These are phyloP conservation scores for Odontesthes bonariensis DNA, from an alignment of 2,113 vertebrate genomes.

Conservation along the genomic window DNA sequence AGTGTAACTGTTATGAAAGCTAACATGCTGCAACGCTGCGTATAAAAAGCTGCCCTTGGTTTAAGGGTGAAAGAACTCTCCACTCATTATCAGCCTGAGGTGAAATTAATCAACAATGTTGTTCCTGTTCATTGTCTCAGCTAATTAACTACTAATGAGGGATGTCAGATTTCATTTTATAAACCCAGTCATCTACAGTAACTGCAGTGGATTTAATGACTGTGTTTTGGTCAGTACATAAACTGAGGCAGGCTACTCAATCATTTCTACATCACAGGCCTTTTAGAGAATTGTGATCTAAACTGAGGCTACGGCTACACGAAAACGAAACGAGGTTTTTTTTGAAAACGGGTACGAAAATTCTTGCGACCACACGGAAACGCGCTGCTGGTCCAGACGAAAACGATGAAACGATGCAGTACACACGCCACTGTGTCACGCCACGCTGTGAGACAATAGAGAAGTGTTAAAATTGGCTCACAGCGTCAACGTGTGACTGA, in stretches of 20 bases:
- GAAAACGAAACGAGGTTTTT: too few species aligned
- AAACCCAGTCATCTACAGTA: conserved; percentile 9
- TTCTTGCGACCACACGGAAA: too few species aligned
- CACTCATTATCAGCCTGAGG: conserved; percentile 27
- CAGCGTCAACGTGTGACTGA: too few species aligned
- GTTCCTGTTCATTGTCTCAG: conserved; percentile 54
- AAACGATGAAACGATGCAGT: too few species aligned
- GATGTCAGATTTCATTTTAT: conserved; percentile 60
- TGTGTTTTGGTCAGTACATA: conserved; percentile 30
- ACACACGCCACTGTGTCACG: too few species aligned
- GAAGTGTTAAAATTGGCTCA: too few species aligned
- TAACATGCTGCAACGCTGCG: conserved; percentile 22
- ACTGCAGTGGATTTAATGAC: conserved; percentile 24
- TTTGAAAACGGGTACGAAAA: too few species aligned
- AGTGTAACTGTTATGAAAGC: neutral
- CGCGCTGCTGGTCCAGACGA: too few species aligned
- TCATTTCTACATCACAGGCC: neutral
- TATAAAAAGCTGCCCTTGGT: conserved; percentile 26
- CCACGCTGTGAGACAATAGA: too few species aligned
- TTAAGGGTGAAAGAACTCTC: conserved; percentile 15
- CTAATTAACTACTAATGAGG: conserved; percentile 67
- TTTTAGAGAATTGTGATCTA: neutral
- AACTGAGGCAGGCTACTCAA: neutral
- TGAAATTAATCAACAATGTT: conserved; percentile 56
- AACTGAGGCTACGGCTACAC: too few species aligned